Evolutionary conservation across 2,888 invertebrate genomes (phyloP), one percentile per base, ranked within the genome.

Genomic region (Ornithoptera alexandrae): DNA sequence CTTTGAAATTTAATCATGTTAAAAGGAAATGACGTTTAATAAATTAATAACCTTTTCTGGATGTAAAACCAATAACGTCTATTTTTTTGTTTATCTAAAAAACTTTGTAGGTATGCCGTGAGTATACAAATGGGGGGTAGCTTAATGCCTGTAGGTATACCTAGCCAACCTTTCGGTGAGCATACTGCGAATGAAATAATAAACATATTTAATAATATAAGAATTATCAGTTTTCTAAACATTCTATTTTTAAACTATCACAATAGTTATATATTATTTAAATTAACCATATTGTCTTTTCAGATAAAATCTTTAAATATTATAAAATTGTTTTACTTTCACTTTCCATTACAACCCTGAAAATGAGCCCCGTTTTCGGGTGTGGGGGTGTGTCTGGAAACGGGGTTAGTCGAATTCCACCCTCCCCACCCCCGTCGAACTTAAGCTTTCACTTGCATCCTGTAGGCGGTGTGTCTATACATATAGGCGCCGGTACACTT

Each of bases 391-490:
- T 72, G 75, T 69, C 72, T 79, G 74, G 77, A 87, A 90, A 90
- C 86, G 89, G 91, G 90, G 90, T 89, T 90, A 88, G 83, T 88
- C 85, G 83, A 78, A 74, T 79, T 79, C 76, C 78, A 79, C 57
- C 20, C 77, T 79, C 76, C 76, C 78, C 80, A 12, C 50, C 77
- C 79, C 75, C 75, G 75, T 78, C 75, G 74, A 73, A 85, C 84
- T 86, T 70, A 66, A 67, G 90, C 87, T 88, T 85, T 87, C 85
- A 86, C 92, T 90, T 92, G 92, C 92, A 92, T 92, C 90, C 91
- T 89, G 88, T 84, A 83, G 79, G 77, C 77, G 80, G 77, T 62
- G 57, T 22, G 57, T 66, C 57, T 66, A 67, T 46, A 63, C 56
- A 20, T 83, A 80, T 74, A 82, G 50, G 18, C 15, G 15, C 78